Evolutionary conservation across 2,888 invertebrate species (phyloP).

Genomic region (Neoscelio sp.): DNA sequence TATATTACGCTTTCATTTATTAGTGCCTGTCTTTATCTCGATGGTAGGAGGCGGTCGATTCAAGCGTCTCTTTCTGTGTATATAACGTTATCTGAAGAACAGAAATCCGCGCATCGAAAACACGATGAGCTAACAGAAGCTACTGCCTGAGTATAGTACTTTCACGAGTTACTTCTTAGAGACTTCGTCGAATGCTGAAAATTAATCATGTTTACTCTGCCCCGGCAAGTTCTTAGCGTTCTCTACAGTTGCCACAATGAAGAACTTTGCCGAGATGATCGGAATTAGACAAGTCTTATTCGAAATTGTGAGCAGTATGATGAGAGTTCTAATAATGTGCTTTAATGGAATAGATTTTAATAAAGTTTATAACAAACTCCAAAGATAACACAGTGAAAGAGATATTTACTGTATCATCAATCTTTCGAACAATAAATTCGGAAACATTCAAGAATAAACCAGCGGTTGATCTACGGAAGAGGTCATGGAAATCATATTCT

Average conservation of each 20-base stretch:
- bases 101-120: conserved; percentile 62
- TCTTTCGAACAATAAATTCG: not conserved
- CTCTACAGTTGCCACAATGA: conserved; percentile 56
- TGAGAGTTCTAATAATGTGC: conserved; percentile 47
- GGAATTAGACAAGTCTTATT: conserved; percentile 60
- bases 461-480: too few relatives aligned
- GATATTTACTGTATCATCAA: conserved; percentile 8
- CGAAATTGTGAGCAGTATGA: conserved; percentile 44
- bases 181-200: conserved; percentile 66
- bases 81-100: conserved; percentile 62
- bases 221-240: conserved; percentile 58
- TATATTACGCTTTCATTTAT: conserved; percentile 60
- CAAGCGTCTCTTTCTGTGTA: conserved; percentile 56
- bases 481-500: too few relatives aligned
- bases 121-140: conserved; percentile 63
- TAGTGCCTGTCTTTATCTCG: conserved; percentile 59
- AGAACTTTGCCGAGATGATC: conserved; percentile 58
- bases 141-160: conserved; percentile 54
- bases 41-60: conserved; percentile 54
- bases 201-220: conserved; percentile 70
- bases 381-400: conserved; percentile 10
- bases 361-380: conserved; percentile 18
- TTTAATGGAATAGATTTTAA: conserved; percentile 49
- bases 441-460: not conserved
- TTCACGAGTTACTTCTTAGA: conserved; percentile 65